Evolutionary conservation across 92 coral and sea anemone genomes (phyloP).

Genomic region (Porites evermanni): DNA sequence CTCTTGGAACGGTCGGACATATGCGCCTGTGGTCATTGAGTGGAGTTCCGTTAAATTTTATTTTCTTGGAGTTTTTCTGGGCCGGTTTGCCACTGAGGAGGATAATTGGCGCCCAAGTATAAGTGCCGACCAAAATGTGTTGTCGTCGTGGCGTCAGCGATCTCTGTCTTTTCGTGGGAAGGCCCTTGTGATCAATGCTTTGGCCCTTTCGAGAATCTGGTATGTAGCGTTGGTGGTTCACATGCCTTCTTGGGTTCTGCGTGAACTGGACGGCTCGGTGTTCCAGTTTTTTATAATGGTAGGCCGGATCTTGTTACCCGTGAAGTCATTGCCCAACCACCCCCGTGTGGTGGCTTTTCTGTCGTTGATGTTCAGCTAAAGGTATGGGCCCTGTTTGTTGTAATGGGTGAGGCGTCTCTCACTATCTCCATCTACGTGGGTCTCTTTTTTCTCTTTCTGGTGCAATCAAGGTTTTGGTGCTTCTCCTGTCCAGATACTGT

Average conservation of each 20-base stretch:
- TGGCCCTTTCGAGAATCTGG: neutral
- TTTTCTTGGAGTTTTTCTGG: neutral
- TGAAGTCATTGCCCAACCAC: neutral
- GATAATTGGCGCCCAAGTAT: constrained; percentile 55
- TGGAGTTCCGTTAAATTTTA: neutral
- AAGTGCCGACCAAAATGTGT: neutral
- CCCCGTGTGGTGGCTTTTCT: neutral
- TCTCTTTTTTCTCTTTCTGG: neutral
- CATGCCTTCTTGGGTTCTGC: neutral
- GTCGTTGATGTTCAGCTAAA: neutral
- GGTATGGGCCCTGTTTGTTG: neutral
- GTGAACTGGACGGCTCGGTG: neutral
- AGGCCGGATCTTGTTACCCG: neutral
- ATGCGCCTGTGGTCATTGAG: neutral
- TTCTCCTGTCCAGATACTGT: neutral
- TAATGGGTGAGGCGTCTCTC: neutral
- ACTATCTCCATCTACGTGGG: neutral
- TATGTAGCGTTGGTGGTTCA: neutral
- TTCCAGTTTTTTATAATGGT: neutral
- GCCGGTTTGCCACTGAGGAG: neutral
- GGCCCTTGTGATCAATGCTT: too few relatives aligned
- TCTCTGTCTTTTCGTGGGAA: neutral
- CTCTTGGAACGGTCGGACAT: constrained; percentile 4
- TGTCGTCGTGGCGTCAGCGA: constrained; percentile 43
- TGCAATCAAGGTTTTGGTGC: neutral